phyloP scores from a whole-genome alignment of 1,140 invertebrate genomes.

The Mizuhopecten yessoensis region DNA sequence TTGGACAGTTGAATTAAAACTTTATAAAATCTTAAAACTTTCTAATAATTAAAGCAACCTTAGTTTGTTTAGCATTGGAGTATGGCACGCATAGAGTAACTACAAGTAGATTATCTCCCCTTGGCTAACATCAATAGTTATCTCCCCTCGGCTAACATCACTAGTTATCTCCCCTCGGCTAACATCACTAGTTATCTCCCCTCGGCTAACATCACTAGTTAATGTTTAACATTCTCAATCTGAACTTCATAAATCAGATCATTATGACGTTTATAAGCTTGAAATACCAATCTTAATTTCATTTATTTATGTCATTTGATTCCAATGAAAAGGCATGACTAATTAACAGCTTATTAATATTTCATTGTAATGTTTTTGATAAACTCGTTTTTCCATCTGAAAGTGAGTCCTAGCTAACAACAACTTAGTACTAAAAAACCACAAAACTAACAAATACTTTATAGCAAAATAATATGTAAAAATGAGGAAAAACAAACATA shows the following conservation, averaged over 20 bases:
- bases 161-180: too few relatives aligned
- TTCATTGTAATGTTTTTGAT: neutral
- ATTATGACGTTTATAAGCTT: too few relatives aligned
- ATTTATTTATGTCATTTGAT: neutral
- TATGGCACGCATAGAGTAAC: neutral
- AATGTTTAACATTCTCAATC: neutral
- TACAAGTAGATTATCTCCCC: neutral
- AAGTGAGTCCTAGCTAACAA: constrained; percentile 14
- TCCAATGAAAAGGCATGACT: neutral
- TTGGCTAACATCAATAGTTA: too few relatives aligned
- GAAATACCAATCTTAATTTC: neutral
- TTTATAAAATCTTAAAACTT: neutral
- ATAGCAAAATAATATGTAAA: constrained; percentile 40
- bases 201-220: neutral
- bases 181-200: neutral
- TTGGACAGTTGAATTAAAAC: neutral
- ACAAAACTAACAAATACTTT: neutral
- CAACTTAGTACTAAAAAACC: neutral
- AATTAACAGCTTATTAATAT: neutral
- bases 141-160: too few relatives aligned
- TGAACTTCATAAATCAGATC: neutral
- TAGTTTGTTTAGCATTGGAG: neutral
- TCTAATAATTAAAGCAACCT: constrained; percentile 31
- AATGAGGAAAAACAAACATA: constrained; percentile 34
- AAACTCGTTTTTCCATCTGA: neutral